Conservation (phyloP, 2,113 vertebrate genomes). For the Vulpes ferrilata region DNA sequence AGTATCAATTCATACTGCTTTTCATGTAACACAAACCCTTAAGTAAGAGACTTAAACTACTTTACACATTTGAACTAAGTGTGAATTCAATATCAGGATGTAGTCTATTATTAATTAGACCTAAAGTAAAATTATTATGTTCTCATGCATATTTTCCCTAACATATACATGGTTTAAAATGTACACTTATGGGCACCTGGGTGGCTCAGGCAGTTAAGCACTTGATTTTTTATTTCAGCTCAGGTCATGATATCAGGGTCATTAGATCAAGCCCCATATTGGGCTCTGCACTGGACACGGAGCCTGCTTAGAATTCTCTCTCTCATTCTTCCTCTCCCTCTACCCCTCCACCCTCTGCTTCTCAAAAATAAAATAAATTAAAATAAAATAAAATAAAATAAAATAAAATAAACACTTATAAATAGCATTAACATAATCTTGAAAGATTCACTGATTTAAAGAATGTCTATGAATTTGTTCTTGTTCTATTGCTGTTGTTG, state of each 20-base stretch:
- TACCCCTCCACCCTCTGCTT: neutral
- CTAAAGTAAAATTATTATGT: neutral
- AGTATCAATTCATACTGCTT: neutral
- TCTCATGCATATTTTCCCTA: neutral
- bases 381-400: neutral
- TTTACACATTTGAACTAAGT: conserved; percentile 29
- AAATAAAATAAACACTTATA: neutral
- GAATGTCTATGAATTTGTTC: neutral
- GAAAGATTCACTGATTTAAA: conserved; percentile 1
- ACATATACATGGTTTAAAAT: neutral
- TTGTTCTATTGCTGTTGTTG: neutral
- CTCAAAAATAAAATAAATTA: neutral
- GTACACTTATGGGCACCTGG: neutral
- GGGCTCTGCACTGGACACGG: neutral
- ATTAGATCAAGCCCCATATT: neutral
- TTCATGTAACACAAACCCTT: neutral
- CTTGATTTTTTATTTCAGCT: neutral
- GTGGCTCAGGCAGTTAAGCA: neutral
- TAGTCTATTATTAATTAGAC: neutral
- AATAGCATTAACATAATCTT: neutral
- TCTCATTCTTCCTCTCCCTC: neutral
- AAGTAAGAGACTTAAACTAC: conserved; percentile 30
- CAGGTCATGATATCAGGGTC: neutral
- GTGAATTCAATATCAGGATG: neutral
- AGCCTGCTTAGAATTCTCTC: neutral